phyloP scores from a whole-genome alignment of 2,113 vertebrate genomes.

The Phrynosoma platyrhinos region DNA sequence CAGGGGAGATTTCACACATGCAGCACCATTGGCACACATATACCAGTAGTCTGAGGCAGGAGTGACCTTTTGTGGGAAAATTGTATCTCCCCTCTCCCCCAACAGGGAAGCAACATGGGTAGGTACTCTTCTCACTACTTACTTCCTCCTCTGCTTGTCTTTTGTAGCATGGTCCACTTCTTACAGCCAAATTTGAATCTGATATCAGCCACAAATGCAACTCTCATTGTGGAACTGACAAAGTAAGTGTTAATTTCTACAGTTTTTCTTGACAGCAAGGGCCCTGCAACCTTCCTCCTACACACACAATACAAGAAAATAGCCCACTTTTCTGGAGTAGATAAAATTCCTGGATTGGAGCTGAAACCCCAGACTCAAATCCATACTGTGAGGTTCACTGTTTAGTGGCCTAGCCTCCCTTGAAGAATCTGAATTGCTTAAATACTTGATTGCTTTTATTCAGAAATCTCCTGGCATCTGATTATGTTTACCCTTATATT shows the following conservation, averaged over 20 bases:
- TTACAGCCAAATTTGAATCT: constrained; percentile 74
- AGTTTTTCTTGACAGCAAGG: neutral
- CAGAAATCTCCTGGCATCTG: neutral
- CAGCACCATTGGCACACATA: neutral
- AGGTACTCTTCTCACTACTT: neutral
- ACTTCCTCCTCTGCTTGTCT: constrained; percentile 28
- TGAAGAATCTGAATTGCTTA: neutral
- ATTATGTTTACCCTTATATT: neutral
- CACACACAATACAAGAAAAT: neutral
- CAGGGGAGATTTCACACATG: neutral
- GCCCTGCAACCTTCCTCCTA: neutral
- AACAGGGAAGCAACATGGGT: no score
- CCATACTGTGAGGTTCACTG: neutral
- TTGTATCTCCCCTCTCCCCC: neutral
- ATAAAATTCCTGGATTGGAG: neutral
- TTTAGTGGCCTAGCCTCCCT: neutral
- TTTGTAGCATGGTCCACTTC: constrained; percentile 78
- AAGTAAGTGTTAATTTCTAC: constrained; percentile 73
- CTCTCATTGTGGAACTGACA: constrained; percentile 81
- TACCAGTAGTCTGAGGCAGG: neutral
- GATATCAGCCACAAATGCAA: constrained; percentile 79
- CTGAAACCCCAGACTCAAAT: neutral
- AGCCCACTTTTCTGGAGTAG: neutral
- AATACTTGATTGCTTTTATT: neutral
- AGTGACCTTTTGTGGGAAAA: neutral